A percentile compares a stretch with the other conserved stretches of the same genome.
Evolutionary conservation across 2,797 vertebrate species (phyloP).

Genomic region (Trachurus trachurus): DNA sequence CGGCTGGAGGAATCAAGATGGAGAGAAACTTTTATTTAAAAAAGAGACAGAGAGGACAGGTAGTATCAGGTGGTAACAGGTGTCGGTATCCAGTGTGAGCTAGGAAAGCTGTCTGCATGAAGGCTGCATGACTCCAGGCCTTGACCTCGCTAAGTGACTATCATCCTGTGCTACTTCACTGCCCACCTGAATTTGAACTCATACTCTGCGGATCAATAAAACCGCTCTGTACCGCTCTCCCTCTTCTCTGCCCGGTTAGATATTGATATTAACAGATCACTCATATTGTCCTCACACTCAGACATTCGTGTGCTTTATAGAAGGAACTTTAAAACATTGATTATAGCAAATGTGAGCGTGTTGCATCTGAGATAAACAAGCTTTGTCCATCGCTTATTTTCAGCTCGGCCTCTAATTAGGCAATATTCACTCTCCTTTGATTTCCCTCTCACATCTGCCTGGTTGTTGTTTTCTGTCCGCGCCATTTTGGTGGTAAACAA

Average conservation of each 20-base stretch:
- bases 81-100: neutral
- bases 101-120: constrained; percentile 14
- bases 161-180: neutral
- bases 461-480: constrained; percentile 57
- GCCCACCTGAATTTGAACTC: constrained; percentile 31
- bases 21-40: neutral
- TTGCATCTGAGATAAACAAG: constrained; percentile 41
- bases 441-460: constrained; percentile 34
- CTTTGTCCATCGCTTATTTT: constrained; percentile 41
- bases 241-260: constrained; percentile 34
- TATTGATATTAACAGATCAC: constrained; percentile 3
- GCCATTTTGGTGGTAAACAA: constrained; percentile 81
- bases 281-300: neutral
- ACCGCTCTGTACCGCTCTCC: constrained; percentile 20
- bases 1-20: constrained; percentile 81
- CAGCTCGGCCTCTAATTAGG: constrained; percentile 39
- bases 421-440: constrained; percentile 43
- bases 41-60: neutral
- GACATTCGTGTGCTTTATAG: constrained; percentile 13
- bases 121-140: constrained; percentile 15
- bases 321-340: constrained; percentile 18
- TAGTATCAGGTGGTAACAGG: neutral
- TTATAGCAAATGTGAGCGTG: neutral
- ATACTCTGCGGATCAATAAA: neutral
- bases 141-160: constrained; percentile 5